Evolutionary conservation across 2,888 invertebrate genomes (phyloP), one percentile per base, ranked within the genome.

Genomic region (Aphodius granarius): DNA sequence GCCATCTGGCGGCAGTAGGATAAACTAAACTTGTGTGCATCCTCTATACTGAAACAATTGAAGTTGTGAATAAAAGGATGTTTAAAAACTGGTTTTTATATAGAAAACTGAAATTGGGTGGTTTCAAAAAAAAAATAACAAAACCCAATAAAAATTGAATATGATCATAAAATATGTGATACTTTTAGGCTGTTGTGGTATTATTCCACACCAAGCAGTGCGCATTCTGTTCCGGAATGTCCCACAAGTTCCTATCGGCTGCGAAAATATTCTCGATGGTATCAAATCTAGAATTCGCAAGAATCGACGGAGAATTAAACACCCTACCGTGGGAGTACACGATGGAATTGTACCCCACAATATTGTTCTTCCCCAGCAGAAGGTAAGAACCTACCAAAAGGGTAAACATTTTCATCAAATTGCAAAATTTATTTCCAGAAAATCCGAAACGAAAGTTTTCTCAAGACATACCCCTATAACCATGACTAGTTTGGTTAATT

Each of bases 241-340:
- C 93, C 0, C 94, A 94, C 80, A 90, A 92, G 43, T 91, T 93
- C 82, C 87, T 94, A 76, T 91, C 91, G 66, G 90, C 93, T 73
- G 92, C 93, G 73, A 90, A 91, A 82, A 90, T 92, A 85, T 89
- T 92, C 78, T 84, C 88, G 77, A 83, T 88, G 81, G 85, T 90
- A 80, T 87, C 90, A 79, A 86, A 89, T 78, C 80, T 92, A 5
- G 82, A 86, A 76, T 92, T 94, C 81, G 91, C 92, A 19, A 89
- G 94, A 17, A 91, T 97, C 63, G 95, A 97, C 88, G 95, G 94
- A 18, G 93, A 94, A 82, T 89, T 91, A 0, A 96, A 97, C 89
- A 95, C 96, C 87, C 89, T 97, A 80, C 94, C 95, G 0, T 97
- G 96, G 96, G 92, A 94, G 85, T 94, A 92, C 86, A 94, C 94